Percentiles rank a stretch among this genome's conserved stretches.
Conservation (phyloP, 2,888 invertebrate genomes). For the Acrobasis consociella region DNA sequence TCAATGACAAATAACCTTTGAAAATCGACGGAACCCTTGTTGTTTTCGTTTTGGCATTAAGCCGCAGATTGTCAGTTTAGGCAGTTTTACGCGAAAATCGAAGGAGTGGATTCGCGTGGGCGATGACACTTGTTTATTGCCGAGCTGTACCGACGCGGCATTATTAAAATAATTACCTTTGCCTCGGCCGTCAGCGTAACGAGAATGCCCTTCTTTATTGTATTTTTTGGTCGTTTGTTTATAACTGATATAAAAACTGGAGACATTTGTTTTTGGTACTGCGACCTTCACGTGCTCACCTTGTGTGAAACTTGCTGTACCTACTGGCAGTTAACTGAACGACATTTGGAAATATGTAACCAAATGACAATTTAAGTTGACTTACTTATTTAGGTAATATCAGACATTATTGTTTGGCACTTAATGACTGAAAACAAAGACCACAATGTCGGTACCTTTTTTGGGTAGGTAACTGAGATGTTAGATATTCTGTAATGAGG, state of each 20-base stretch:
- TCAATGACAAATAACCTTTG: constrained; percentile 1
- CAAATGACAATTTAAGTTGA: neutral
- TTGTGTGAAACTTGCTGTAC: neutral
- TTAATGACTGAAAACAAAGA: too few relatives aligned
- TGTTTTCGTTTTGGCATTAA: constrained; percentile 6
- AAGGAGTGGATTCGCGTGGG: constrained; percentile 49
- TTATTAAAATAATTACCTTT: constrained; percentile 63
- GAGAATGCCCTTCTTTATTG: constrained; percentile 48
- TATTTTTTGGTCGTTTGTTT: constrained; percentile 36
- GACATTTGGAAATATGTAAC: neutral
- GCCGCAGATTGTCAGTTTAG: constrained; percentile 9
- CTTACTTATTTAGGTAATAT: neutral
- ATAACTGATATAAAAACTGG: constrained; percentile 25
- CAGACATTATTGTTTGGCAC: too few relatives aligned
- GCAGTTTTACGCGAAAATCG: constrained; percentile 45
- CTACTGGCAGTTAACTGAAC: neutral
- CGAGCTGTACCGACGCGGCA: constrained; percentile 44
- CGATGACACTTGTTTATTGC: constrained; percentile 60
- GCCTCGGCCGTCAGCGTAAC: constrained; percentile 42
- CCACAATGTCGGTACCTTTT: too few relatives aligned
- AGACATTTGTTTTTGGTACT: constrained; percentile 37
- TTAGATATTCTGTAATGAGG: too few relatives aligned
- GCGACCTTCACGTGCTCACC: constrained; percentile 34
- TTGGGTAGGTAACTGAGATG: too few relatives aligned
- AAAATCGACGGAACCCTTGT: neutral